Base-by-base conservation (phyloP, 2,888 invertebrate species). In the Melieria omissa region DNA sequence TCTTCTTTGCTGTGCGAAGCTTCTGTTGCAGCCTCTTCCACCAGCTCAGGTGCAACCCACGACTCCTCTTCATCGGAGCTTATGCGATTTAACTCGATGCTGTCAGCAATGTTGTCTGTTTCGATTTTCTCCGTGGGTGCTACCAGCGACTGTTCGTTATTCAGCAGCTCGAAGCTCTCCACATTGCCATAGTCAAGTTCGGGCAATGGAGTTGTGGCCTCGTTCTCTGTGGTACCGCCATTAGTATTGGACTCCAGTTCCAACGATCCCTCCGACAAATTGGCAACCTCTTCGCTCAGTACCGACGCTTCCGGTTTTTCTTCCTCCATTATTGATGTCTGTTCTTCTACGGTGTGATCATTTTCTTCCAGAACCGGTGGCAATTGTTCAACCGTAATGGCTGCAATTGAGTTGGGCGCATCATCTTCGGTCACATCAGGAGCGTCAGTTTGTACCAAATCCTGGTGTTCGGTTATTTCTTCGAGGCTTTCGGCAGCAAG, bases 391-490 rank as follows among this genome's bases (percentile, higher is more conserved):
- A 52, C 52, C 12, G n/a, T 9, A 14, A 9, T 14, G 4, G 52
- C 5, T 5, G 6, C 52, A 5, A n/a, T 8, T n/a, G 55, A 16
- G 52, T 57, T 58, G 10, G 57, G 47, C 41, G 47, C 61, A 65
- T 80, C 81, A 57, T 79, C 81, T 77, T 79, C 76, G 74, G 80
- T 80, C 71, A 79, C 79, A 77, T 80, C 82, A 75, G 80, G 80
- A 64, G 72, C 78, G 73, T 82, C 81, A 74, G 75, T 79, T 55
- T 77, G 52, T 8, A 14, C 5, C 6, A 52, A 52, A 6, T 52
- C 9, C 14, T 52, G 75, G 74, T 73, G 75, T 79, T 79, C 44
- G 7, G 45, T 16, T 10, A 14, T 29, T 14, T 14, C 57, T 6
- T 57, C 16, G 29, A 57, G 29, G 29, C 29, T 29, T 29, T 29